Evolutionary conservation across 23 tunicate species (phyloP), one percentile per base, ranked within the genome.

Genomic region (Ascidia mentula): DNA sequence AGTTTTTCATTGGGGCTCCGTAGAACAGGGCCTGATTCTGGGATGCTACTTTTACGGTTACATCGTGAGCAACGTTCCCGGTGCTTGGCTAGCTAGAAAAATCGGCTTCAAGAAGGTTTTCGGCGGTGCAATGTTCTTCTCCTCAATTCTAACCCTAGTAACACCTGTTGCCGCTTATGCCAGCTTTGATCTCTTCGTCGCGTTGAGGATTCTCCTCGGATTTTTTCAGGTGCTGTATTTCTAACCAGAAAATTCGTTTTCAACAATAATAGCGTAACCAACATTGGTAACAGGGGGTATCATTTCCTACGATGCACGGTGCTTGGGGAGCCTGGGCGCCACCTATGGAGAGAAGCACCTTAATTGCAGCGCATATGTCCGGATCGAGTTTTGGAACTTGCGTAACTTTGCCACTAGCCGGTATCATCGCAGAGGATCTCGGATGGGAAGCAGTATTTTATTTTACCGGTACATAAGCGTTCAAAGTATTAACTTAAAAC

Each of bases 381-480:
- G 95, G 95, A 32, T 76, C 95, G 31, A 89, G 95, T 45, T 79
- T 89, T 37, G 95, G 95, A 18, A 89, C 85, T 6, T 75, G 89
- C 46, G 80, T 89, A 31, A 79, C 89, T 8, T 40, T 80, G 22
- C 95, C 95, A 7, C 69, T 89, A 22, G 89, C 95, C 34, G 95
- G 89, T 15, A 70, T 80, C 6, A 84, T 89, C 0, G 89, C 89
- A 0, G 89, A 81, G 31, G 46, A 70, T 34, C 38, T 75, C 32
- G 95, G 95, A 34, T 89, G 95, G 95, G 95, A 89, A 69, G 89
- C 86, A 22, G 95, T 89, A 18, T 89, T 83, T 75, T 89, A 89
- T 75, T 32, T 89, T 17, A 84, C 95, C 38, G 95, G 95, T 79
- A n/a, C n/a, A 73, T 71, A 20, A 28, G 24, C 24, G 1, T 9